Evolutionary conservation across 2,888 invertebrate species (phyloP), one percentile per base, ranked within the genome.

Genomic region (Eupsilia transversa): DNA sequence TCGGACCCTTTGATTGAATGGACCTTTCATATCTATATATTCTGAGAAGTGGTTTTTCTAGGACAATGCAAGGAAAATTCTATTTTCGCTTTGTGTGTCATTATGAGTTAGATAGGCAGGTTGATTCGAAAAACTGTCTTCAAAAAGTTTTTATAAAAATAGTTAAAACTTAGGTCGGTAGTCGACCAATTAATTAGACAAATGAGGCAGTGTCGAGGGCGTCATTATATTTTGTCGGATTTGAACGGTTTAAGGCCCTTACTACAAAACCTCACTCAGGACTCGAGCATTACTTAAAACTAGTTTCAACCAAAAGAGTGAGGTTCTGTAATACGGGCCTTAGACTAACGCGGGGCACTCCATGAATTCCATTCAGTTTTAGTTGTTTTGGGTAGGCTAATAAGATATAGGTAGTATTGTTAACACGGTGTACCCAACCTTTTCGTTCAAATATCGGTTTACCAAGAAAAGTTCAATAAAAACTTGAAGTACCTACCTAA

Each of bases 1-100:
- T 81, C 67, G 64, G 70, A 82, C 83, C 78, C 71, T 86, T 83
- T 88, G 87, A 88, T 88, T 88, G 86, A 89, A 88, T 83, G 70
- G 77, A 76, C 67, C 73, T 83, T 82, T 80, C 75, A 79, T 84
- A 82, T 76, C 71, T 77, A 76, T 80, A n/a, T 79, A 72, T 79
- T 86, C 74, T 71, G 60, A 41, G 23, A 84, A 60, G 43, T 66
- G 80, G 23, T 30, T 49, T 74, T 74, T 52, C 30, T 43, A 66
- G 80, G 63, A 83, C 80, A 84, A 70, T 80, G 83, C n/a, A 66
- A 64, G 67, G 65, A 57, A 81, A 83, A 79, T 23, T 69, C 23
- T 46, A 57, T 74, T 68, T 80, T 80, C 20, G 56, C 49, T 56
- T 64, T 77, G 56, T 64, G 30, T 23, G 41, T 56, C 43, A 41